These are phyloP conservation scores for Samia ricini DNA, from an alignment of 1,140 invertebrate genomes.

Conservation along the genomic window DNA sequence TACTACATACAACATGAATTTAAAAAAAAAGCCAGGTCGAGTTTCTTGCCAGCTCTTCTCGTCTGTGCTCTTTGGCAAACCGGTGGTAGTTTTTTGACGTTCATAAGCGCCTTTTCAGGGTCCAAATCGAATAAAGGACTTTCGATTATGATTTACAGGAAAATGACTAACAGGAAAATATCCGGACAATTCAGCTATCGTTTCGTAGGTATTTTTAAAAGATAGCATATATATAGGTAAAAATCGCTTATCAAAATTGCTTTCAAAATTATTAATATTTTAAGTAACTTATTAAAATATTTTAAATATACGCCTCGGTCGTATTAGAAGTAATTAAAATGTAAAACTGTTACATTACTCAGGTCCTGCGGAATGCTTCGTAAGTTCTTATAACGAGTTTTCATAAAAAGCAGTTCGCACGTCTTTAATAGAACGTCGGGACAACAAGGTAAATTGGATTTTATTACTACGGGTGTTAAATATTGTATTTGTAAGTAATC, in stretches of 20 bases:
- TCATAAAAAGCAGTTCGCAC: background rate
- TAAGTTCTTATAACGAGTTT: background rate
- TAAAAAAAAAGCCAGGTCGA: too few relatives aligned
- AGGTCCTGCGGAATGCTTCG: background rate
- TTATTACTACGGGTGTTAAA: background rate
- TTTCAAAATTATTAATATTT: background rate
- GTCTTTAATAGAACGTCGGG: background rate
- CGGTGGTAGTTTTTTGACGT: too few relatives aligned
- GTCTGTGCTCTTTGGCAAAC: too few relatives aligned
- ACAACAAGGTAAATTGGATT: background rate
- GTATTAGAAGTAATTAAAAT: constrained; percentile 18
- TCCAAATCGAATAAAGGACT: too few relatives aligned
- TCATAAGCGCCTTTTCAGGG: too few relatives aligned
- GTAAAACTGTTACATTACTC: constrained; percentile 11
- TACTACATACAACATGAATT: too few relatives aligned
- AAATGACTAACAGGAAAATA: too few relatives aligned
- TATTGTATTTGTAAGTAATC: background rate
- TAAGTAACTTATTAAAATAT: background rate
- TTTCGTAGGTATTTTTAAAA: too few relatives aligned
- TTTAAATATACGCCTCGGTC: constrained; percentile 5
- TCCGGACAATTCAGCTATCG: too few relatives aligned
- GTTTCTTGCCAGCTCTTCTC: too few relatives aligned
- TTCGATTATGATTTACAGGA: too few relatives aligned
- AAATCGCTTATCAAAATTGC: background rate
- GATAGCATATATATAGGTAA: too few relatives aligned